Evolutionary conservation across 2,113 vertebrate species (phyloP), one percentile per base, ranked within the genome.

Genomic region (Periophthalmodon schlosseri): DNA sequence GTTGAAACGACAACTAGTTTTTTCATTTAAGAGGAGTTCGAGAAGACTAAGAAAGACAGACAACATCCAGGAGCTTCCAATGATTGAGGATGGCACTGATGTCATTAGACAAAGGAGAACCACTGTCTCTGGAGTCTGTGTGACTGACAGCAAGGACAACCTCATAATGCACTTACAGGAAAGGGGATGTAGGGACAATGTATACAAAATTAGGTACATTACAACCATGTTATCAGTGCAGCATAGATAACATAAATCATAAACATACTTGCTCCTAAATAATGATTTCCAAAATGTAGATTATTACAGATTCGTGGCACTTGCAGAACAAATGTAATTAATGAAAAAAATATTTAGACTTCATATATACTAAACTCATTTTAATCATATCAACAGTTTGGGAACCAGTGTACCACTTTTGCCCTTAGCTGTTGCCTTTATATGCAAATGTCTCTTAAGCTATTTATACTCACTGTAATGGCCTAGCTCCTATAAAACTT

Each of bases 71-170:
- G 14, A 63, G 24, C 24, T 63, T 18, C 24, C 33, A 34, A 14
- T 34, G 60, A 63, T 63, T 18, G 60, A 63, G 16, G 28, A 34
- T 63, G 24, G 60, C 28, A 63, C 28, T 63, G 60, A 63, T 63
- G 60, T 34, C 28, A 63, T 63, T 63, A 63, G 23, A 63, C 28
- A 63, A 63, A 63, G 28, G 14, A 33, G 60, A 34, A 34, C 24
- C 60, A 63, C 15, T 61, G 58, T 63, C 60, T 63, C 15, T 18
- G 28, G 15, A 56, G 52, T 7, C 57, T 34, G 15, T 28, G 28
- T 33, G 60, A 63, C 16, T 33, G 28, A 34, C 60, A 18, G 60
- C 60, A 63, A 63, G 60, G 60, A 36, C 60, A 63, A 18, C 28
- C 28, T 33, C 33, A 34, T 63, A 63, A 34, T 63, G 13, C 13